Percentiles rank a stretch among this genome's conserved stretches.
These are phyloP conservation scores for Laodelphax striatellus DNA, from an alignment of 1,140 invertebrate genomes.

Conservation along the genomic window DNA sequence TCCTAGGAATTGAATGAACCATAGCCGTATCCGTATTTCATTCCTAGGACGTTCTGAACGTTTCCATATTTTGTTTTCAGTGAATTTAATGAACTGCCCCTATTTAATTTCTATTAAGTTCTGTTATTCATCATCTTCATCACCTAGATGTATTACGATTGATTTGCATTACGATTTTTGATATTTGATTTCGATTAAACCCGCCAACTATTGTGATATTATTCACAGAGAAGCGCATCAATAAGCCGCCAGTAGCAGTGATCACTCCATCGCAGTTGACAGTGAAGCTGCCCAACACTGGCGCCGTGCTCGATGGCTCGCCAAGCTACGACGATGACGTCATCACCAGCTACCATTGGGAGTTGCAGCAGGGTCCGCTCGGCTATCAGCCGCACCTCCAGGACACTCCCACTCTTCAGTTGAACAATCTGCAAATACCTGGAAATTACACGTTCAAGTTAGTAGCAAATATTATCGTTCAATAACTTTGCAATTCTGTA, in stretches of 20 bases:
- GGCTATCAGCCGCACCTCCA: slow-evolving; percentile 68
- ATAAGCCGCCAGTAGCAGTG: slow-evolving; percentile 72
- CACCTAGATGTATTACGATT: no score
- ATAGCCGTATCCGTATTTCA: no score
- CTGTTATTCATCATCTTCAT: no score
- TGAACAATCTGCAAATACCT: slow-evolving; percentile 68
- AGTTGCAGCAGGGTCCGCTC: slow-evolving; percentile 74
- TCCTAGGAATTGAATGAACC: no score
- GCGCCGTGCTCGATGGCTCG: slow-evolving; percentile 80
- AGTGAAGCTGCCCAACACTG: slow-evolving; percentile 78
- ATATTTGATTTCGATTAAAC: no score
- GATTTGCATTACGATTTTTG: no score
- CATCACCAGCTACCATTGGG: slow-evolving; percentile 61
- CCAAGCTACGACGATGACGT: slow-evolving; percentile 50
- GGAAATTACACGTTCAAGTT: slow-evolving; percentile 88
- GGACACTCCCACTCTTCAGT: slow-evolving; percentile 68
- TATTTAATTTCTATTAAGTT: no score
- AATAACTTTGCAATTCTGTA: no score
- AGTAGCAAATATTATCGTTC: slow-evolving; percentile 15
- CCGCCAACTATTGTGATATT: no score
- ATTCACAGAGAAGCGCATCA: slow-evolving; percentile 69
- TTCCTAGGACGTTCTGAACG: no score
- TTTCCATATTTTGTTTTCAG: no score
- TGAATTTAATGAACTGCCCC: no score
- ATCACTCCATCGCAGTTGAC: slow-evolving; percentile 73